phyloP scores from a whole-genome alignment of 2,113 vertebrate species.

The Porphyrio hochstetteri region DNA sequence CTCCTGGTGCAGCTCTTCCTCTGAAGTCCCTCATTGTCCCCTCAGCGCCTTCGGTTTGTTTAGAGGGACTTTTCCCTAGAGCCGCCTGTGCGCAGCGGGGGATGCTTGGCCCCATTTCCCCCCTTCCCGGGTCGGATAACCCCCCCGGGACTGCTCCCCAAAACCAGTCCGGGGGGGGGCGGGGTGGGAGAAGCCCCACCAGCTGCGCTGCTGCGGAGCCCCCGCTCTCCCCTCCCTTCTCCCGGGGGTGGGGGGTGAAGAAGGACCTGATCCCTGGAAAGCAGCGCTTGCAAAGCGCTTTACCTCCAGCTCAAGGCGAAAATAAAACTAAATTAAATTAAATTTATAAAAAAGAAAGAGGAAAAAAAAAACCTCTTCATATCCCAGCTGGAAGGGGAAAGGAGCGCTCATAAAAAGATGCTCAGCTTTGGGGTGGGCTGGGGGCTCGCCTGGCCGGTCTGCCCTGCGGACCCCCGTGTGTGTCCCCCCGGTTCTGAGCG shows the following conservation, averaged over 20 bases:
- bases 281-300: neutral
- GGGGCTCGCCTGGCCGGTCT: neutral
- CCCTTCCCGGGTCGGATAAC: neutral
- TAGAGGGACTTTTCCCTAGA: conserved; percentile 61
- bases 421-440: neutral
- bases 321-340: neutral
- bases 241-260: neutral
- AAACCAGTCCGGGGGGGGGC: neutral
- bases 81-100: conserved; percentile 65
- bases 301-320: neutral
- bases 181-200: neutral
- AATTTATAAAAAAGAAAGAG: neutral
- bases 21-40: conserved; percentile 54
- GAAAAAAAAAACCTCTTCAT: too few relatives aligned
- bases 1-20: conserved; percentile 46
- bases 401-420: neutral
- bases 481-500: neutral
- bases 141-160: neutral
- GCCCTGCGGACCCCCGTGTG: neutral
- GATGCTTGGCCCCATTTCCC: neutral
- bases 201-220: neutral
- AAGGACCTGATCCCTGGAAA: neutral
- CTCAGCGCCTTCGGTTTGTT: conserved; percentile 43
- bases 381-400: neutral
- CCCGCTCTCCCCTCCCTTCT: neutral